These are phyloP conservation scores for Setophaga petechia DNA, from an alignment of 2,113 vertebrate genomes.

Conservation along the genomic window DNA sequence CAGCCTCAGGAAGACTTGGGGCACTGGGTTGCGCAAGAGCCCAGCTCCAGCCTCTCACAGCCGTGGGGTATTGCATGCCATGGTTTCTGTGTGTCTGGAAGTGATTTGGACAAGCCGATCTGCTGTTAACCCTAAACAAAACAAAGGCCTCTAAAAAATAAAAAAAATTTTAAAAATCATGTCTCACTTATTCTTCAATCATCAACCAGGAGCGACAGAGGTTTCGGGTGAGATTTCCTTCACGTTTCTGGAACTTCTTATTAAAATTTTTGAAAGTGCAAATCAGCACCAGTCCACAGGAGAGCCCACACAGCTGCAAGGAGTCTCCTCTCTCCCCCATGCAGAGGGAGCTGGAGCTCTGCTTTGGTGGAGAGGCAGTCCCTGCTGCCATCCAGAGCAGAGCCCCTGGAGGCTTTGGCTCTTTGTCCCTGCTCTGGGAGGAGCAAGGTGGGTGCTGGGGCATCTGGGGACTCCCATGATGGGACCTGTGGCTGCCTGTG, in stretches of 20 bases:
- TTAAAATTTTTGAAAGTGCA: not conserved
- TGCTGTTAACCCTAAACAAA: constrained; percentile 66
- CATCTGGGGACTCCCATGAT: not conserved
- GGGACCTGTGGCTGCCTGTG: accelerated
- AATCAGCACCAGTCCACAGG: not conserved
- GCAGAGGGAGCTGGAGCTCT: not conserved
- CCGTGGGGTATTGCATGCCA: constrained; percentile 53
- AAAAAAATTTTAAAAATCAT: not conserved
- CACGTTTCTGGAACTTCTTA: not conserved
- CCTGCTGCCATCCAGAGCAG: accelerated
- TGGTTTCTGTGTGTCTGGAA: constrained; percentile 64
- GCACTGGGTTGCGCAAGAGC: constrained; percentile 22
- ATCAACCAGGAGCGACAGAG: not conserved
- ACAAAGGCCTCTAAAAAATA: constrained; percentile 9
- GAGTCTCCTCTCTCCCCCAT: not conserved
- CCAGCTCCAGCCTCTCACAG: constrained; percentile 19
- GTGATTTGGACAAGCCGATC: constrained; percentile 61
- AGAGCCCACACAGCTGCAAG: not conserved
- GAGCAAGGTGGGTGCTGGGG: not conserved
- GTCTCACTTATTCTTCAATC: not conserved
- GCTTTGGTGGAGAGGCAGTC: not conserved
- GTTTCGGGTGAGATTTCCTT: not conserved
- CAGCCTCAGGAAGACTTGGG: not conserved
- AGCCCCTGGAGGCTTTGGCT: not conserved
- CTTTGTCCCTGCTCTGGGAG: not conserved